phyloP scores from a whole-genome alignment of 2,113 vertebrate species.

The Podocnemis expansa region DNA sequence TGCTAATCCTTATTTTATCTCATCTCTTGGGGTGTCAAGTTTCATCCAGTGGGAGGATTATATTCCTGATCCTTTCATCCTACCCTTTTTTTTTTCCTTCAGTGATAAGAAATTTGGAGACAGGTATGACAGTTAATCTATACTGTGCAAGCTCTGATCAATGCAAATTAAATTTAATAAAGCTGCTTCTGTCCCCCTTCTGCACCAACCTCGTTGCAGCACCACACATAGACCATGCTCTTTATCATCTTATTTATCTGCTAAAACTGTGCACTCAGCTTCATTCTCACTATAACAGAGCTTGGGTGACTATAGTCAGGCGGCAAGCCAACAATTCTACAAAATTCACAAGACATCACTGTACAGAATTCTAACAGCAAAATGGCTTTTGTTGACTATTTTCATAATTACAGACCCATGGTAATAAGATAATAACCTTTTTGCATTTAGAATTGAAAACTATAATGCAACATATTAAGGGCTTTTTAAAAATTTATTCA shows the following conservation, averaged over 20 bases:
- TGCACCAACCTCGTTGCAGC: background rate
- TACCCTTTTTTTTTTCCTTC: background rate
- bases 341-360: background rate
- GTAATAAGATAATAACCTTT: background rate
- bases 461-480: background rate
- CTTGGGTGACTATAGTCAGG: background rate
- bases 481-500: background rate
- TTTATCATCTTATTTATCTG: background rate
- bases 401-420: background rate
- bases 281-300: background rate
- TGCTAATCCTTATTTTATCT: background rate
- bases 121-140: background rate
- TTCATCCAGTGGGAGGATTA: background rate
- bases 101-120: background rate
- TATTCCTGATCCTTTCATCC: slow-evolving; percentile 10
- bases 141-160: background rate
- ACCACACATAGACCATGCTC: background rate
- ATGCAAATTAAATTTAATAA: background rate
- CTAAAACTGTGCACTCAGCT: background rate
- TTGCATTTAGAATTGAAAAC: background rate
- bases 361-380: background rate
- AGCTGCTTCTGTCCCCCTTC: background rate
- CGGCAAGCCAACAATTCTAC: background rate
- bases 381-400: background rate
- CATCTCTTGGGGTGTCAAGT: background rate